Conservation (phyloP, 53 echinoderm and acorn worm genomes). For the Zoroaster sp. region DNA sequence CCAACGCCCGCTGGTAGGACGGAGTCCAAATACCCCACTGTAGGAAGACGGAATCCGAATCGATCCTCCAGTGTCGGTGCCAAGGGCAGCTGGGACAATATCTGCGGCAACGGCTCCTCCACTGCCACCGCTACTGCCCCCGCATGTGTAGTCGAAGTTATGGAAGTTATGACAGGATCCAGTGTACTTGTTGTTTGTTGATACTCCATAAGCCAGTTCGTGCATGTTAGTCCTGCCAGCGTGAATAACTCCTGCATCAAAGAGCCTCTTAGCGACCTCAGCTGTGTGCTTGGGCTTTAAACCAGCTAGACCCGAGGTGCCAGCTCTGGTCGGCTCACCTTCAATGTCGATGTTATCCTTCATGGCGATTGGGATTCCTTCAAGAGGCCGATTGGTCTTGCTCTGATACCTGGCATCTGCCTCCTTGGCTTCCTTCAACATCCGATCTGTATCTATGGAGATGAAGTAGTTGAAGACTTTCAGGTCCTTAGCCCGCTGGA, state of each 20-base stretch:
- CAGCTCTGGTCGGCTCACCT: constrained; percentile 16
- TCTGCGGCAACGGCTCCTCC: constrained; percentile 14
- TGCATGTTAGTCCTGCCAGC: constrained; percentile 35
- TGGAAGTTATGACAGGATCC: constrained; percentile 18
- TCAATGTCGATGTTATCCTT: constrained; percentile 20
- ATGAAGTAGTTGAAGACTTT: constrained; percentile 30
- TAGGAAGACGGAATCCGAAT: constrained; percentile 19
- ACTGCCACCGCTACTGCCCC: constrained; percentile 25
- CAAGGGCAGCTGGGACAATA: constrained; percentile 28
- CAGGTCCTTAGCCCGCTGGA: constrained; percentile 17
- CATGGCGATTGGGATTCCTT: constrained; percentile 21
- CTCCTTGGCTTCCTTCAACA: constrained; percentile 20
- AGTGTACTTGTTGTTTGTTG: not conserved
- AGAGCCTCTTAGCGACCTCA: constrained; percentile 5
- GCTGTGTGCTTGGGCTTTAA: constrained; percentile 13
- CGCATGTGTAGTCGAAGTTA: constrained; percentile 44
- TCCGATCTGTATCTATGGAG: constrained; percentile 19
- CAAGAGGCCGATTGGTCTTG: constrained; percentile 45
- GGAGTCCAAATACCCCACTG: constrained; percentile 14
- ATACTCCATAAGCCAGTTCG: not conserved
- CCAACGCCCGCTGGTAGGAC: constrained; percentile 1
- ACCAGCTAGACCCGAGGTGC: constrained; percentile 5
- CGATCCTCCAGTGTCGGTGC: constrained; percentile 18
- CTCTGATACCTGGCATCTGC: constrained; percentile 14
- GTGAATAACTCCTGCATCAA: constrained; percentile 6